Conservation (phyloP, 2,888 invertebrate species). For the Argynnis bischoffii region DNA sequence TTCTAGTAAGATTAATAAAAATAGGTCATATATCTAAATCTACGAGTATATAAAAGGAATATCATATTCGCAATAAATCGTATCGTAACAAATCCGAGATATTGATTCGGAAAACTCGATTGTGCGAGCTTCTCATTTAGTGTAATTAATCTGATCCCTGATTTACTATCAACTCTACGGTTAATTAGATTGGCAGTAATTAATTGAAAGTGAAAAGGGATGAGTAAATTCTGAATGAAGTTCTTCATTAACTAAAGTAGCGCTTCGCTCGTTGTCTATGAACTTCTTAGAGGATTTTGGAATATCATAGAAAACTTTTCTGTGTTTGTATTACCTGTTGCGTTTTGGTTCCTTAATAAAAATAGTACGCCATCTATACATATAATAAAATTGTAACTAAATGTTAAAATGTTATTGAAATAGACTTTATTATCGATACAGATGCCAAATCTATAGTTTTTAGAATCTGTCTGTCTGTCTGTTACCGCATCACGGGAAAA, state of each 20-base stretch:
- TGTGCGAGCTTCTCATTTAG: conserved; percentile 41
- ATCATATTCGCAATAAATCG: background rate
- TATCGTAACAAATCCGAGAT: conserved; percentile 53
- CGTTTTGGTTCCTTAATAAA: no score
- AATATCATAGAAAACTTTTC: background rate
- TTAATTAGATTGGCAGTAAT: conserved; percentile 42
- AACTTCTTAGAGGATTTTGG: background rate
- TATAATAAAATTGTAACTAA: no score
- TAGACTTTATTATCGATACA: no score
- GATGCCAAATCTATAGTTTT: no score
- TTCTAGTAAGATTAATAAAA: no score
- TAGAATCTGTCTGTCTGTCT: no score
- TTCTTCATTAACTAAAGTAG: conserved; percentile 28
- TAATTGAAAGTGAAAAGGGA: conserved; percentile 39
- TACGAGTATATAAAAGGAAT: background rate
- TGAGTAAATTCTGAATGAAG: conserved; percentile 33
- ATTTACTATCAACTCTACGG: conserved; percentile 40
- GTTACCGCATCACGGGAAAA: no score
- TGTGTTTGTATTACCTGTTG: no score
- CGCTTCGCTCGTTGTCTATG: conserved; percentile 19
- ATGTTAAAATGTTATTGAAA: no score
- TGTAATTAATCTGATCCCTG: conserved; percentile 51
- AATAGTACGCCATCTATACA: no score
- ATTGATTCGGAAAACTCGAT: conserved; percentile 45
- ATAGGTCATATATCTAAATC: background rate